Evolutionary conservation across 2,888 invertebrate species (phyloP).

Genomic region (Nomada ruficornis): DNA sequence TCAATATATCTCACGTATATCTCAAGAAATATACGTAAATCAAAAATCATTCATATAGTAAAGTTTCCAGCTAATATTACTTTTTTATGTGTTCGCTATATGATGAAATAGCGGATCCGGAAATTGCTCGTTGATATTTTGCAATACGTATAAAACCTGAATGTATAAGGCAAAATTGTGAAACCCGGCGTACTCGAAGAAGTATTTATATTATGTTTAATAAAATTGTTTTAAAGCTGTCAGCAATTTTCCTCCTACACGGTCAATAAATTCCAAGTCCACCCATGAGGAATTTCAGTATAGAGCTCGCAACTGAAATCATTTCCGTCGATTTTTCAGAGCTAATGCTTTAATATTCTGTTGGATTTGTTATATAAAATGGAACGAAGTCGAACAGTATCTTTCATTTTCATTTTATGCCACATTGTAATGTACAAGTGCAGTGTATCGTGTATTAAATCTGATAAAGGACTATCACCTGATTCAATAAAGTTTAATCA

Average conservation of each 20-base stretch:
- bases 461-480: not conserved
- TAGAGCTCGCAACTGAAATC: not conserved
- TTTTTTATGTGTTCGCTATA: not conserved
- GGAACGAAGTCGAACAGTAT: slow-evolving; percentile 19
- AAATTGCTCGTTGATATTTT: not conserved
- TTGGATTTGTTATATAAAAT: slow-evolving; percentile 36
- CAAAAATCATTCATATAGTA: not conserved
- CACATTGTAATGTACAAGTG: slow-evolving; percentile 19
- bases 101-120: not conserved
- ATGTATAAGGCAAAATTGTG: no score
- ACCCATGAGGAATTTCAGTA: slow-evolving; percentile 23
- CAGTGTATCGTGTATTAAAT: slow-evolving; percentile 14
- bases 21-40: not conserved
- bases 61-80: not conserved
- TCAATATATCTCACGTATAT: not conserved
- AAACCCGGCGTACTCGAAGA: not conserved
- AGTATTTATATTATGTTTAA: slow-evolving; percentile 22
- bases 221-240: slow-evolving; percentile 40
- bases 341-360: not conserved
- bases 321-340: not conserved
- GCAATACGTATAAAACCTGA: not conserved
- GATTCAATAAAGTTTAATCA: not conserved
- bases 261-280: slow-evolving; percentile 57
- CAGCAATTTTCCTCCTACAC: slow-evolving; percentile 50
- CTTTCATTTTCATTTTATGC: slow-evolving; percentile 39